Percentiles rank a stretch among this genome's conserved stretches.
These are phyloP conservation scores for Himalopsyche phryganea DNA, from an alignment of 1,140 invertebrate genomes.

Conservation along the genomic window DNA sequence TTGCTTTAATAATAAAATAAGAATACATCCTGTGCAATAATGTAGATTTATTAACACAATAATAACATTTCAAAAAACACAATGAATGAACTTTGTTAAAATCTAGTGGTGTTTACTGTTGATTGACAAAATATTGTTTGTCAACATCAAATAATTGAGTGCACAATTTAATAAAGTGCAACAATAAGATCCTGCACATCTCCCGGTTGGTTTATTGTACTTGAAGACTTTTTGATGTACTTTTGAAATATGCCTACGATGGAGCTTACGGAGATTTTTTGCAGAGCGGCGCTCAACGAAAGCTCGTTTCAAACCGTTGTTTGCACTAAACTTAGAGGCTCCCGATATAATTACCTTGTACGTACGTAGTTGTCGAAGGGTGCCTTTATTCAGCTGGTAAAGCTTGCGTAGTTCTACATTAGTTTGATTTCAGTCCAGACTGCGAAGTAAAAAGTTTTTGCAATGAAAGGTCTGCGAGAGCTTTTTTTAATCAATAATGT, in stretches of 20 bases:
- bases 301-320: not conserved
- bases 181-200: no score
- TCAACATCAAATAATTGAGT: no score
- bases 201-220: constrained; percentile 1
- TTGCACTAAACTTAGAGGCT: constrained; percentile 25
- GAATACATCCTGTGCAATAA: no score
- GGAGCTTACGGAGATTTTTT: not conserved
- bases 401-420: constrained; percentile 7
- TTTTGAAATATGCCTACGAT: not conserved
- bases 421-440: constrained; percentile 9
- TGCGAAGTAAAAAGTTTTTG: constrained; percentile 1
- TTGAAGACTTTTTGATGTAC: not conserved
- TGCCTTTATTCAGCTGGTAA: not conserved
- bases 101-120: no score
- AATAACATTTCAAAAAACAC: no score
- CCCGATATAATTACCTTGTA: constrained; percentile 15
- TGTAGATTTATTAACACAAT: no score
- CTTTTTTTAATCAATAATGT: not conserved
- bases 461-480: not conserved
- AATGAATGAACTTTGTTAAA: no score
- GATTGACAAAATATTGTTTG: no score
- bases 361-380: not conserved
- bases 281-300: no score
- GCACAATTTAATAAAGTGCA: no score
- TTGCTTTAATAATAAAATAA: no score